These are phyloP conservation scores for Procavia capensis DNA, from an alignment of 2,113 vertebrate species.

Conservation along the genomic window DNA sequence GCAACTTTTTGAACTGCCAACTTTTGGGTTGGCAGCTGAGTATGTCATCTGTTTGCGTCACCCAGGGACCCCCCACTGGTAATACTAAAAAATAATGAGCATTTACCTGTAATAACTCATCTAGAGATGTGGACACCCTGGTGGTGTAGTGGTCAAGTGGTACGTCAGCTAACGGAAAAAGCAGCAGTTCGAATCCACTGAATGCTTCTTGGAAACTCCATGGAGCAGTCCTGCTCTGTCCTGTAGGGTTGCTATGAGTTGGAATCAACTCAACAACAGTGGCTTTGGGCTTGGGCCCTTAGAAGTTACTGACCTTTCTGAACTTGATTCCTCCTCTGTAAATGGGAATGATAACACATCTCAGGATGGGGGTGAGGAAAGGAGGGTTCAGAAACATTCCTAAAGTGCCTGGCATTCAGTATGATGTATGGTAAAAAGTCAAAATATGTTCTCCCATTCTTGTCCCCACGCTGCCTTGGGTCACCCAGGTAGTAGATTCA, in stretches of 20 bases:
- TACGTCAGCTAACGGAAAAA: too few relatives aligned
- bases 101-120: fast-evolving
- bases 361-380: not conserved
- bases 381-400: not conserved
- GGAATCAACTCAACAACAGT: too few relatives aligned
- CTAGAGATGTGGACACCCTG: too few relatives aligned
- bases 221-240: too few relatives aligned
- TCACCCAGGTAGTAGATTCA: not conserved
- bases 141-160: too few relatives aligned
- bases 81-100: not conserved
- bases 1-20: not conserved
- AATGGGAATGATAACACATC: not conserved
- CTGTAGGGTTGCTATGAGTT: too few relatives aligned
- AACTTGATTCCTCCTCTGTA: not conserved
- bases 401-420: not conserved
- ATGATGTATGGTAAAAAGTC: not conserved
- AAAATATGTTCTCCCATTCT: not conserved
- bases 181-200: too few relatives aligned
- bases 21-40: too few relatives aligned
- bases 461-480: too few relatives aligned
- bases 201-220: too few relatives aligned
- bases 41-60: not conserved
- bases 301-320: not conserved
- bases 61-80: not conserved
- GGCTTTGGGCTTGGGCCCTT: too few relatives aligned